Evolutionary conservation across 2,888 invertebrate species (phyloP).

Genomic region (Amphimallon solstitiale): DNA sequence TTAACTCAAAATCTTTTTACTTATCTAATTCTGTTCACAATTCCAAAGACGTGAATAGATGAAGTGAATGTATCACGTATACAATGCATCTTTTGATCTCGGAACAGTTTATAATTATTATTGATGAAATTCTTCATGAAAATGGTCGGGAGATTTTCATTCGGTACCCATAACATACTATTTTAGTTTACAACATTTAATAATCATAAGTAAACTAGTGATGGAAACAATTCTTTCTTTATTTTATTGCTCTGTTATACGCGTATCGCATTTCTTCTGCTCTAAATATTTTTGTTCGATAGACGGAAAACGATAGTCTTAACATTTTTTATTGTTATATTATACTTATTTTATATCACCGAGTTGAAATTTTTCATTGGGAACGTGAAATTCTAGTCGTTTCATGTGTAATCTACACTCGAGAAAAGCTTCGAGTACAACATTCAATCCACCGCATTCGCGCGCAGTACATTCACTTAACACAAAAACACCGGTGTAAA

Average conservation of each 20-base stretch:
- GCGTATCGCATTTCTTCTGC: slow-evolving; percentile 14
- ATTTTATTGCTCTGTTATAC: not conserved
- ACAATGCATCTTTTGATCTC: no score
- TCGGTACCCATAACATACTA: no score
- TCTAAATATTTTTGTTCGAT: slow-evolving; percentile 23
- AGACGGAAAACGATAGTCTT: slow-evolving; percentile 19
- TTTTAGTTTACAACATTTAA: no score
- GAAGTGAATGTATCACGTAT: no score
- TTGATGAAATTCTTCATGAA: no score
- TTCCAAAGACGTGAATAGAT: no score
- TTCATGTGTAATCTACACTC: slow-evolving; percentile 26
- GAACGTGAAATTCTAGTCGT: slow-evolving; percentile 29
- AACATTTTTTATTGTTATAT: slow-evolving; percentile 21
- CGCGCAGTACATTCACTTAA: slow-evolving; percentile 31
- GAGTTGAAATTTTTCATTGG: slow-evolving; percentile 25
- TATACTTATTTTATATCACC: slow-evolving; percentile 21
- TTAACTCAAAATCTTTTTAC: no score
- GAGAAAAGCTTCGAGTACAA: slow-evolving; percentile 25
- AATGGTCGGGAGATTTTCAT: no score
- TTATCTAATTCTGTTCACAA: no score
- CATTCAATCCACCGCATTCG: slow-evolving; percentile 26
- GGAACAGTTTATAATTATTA: no score
- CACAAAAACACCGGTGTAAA: slow-evolving; percentile 33
- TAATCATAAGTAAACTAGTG: not conserved
- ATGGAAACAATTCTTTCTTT: not conserved